These are phyloP conservation scores for Pardosa pseudoannulata DNA, from an alignment of 2,888 invertebrate species.

Conservation along the genomic window DNA sequence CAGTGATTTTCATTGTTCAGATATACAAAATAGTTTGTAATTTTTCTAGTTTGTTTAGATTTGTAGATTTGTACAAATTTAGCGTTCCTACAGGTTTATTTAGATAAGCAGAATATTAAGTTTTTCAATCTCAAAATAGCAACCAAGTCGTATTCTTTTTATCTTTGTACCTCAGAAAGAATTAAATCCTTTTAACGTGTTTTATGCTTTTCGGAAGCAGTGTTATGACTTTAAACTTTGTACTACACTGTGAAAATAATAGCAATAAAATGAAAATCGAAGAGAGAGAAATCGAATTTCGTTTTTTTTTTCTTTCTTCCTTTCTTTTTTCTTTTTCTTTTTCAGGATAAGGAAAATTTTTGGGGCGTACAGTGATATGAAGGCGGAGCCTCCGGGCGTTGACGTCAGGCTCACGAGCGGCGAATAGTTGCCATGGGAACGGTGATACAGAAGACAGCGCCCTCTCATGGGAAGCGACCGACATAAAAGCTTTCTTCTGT, in stretches of 20 bases:
- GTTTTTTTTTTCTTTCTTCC: not conserved
- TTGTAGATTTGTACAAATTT: no score
- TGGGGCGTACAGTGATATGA: constrained; percentile 58
- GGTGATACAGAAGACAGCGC: constrained; percentile 69
- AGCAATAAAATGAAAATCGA: not conserved
- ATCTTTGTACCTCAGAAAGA: no score
- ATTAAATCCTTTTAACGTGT: no score
- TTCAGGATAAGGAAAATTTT: constrained; percentile 32
- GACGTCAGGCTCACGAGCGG: constrained; percentile 57
- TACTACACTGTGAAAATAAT: not conserved
- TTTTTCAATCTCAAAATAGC: no score
- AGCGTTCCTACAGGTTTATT: no score
- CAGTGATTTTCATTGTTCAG: no score
- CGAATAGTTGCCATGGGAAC: constrained; percentile 64
- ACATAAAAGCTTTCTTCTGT: constrained; percentile 72
- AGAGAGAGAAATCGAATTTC: constrained; percentile 14
- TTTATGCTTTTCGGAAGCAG: no score
- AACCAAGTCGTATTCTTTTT: no score
- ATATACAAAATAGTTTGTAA: no score
- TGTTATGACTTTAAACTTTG: not conserved
- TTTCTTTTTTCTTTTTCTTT: constrained; percentile 18
- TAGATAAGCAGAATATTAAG: no score
- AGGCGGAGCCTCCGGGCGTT: constrained; percentile 62
- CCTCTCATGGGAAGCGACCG: constrained; percentile 67
- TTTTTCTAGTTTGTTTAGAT: no score